A percentile compares a stretch with the other conserved stretches of the same genome.
These are phyloP conservation scores for Crambe crambe DNA, from an alignment of 37 sponge, comb jelly and placozoan species.

Conservation along the genomic window DNA sequence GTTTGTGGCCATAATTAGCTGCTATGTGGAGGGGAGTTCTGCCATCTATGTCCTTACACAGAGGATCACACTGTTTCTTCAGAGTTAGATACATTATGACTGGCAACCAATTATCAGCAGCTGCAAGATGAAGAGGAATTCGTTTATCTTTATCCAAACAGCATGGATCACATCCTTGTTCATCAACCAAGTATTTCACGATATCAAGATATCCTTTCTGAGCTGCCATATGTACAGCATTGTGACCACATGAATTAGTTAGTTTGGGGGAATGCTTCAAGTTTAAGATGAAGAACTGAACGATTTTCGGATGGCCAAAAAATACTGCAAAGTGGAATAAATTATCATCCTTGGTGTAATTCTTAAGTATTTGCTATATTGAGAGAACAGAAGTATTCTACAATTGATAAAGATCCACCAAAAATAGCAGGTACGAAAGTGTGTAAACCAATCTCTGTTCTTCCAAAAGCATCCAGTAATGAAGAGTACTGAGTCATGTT, in stretches of 20 bases:
- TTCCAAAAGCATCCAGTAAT: too few species aligned
- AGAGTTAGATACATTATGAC: not conserved
- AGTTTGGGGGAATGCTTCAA: not conserved
- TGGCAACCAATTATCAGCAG: not conserved
- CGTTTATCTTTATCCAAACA: not conserved
- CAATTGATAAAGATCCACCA: too few species aligned
- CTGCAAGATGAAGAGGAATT: constrained; percentile 6
- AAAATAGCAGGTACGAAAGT: too few species aligned
- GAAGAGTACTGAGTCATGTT: too few species aligned
- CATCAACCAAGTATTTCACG: not conserved
- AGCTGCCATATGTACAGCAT: not conserved
- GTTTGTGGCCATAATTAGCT: constrained; percentile 12
- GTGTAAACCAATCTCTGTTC: too few species aligned
- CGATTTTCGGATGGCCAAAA: too few species aligned
- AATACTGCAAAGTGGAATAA: too few species aligned
- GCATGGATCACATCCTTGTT: not conserved
- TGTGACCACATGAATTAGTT: not conserved
- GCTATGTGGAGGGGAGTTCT: constrained; percentile 10
- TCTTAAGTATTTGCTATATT: too few species aligned
- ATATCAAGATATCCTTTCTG: constrained; percentile 9
- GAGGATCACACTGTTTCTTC: constrained; percentile 8
- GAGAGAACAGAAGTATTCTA: too few species aligned
- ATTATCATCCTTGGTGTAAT: too few species aligned
- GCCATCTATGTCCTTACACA: not conserved
- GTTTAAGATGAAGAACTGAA: too few species aligned